Evolutionary conservation across 2,113 vertebrate genomes (phyloP).

Genomic region (Hippocampus guttulatus): DNA sequence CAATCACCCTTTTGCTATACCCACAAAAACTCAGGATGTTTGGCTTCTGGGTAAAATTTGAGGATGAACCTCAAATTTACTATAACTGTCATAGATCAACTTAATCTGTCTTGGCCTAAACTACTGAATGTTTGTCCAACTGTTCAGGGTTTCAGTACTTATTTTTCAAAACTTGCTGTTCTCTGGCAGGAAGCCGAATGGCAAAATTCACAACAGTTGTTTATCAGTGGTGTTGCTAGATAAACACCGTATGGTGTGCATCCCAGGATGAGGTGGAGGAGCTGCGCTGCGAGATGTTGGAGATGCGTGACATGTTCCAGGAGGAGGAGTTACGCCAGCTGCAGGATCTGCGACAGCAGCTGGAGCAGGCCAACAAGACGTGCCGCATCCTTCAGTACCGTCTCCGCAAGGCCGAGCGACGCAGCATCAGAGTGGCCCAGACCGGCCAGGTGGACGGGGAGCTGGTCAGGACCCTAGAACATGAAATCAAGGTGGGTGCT

Average conservation of each 20-base stretch:
- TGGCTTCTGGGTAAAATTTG: too few relatives aligned
- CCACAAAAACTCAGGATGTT: too few relatives aligned
- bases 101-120: too few relatives aligned
- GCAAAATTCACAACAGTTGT: not conserved
- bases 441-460: slow-evolving; percentile 92
- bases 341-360: slow-evolving; percentile 89
- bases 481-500: slow-evolving; percentile 83
- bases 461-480: slow-evolving; percentile 87
- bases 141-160: too few relatives aligned
- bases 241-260: not conserved
- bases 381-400: slow-evolving; percentile 97
- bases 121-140: too few relatives aligned
- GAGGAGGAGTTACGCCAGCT: slow-evolving; percentile 93
- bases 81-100: too few relatives aligned
- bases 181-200: too few relatives aligned
- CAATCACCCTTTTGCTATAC: too few relatives aligned
- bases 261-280: slow-evolving; percentile 90
- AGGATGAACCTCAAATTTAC: too few relatives aligned
- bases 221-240: not conserved
- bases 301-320: slow-evolving; percentile 95
- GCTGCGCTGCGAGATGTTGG: slow-evolving; percentile 93
- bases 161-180: too few relatives aligned
- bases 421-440: slow-evolving; percentile 89
- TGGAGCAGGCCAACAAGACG: slow-evolving; percentile 91
- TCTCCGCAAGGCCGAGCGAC: slow-evolving; percentile 91